Evolutionary conservation across 2,113 vertebrate genomes (phyloP), one percentile per base, ranked within the genome.

Genomic region (Stigmatopora nigra): DNA sequence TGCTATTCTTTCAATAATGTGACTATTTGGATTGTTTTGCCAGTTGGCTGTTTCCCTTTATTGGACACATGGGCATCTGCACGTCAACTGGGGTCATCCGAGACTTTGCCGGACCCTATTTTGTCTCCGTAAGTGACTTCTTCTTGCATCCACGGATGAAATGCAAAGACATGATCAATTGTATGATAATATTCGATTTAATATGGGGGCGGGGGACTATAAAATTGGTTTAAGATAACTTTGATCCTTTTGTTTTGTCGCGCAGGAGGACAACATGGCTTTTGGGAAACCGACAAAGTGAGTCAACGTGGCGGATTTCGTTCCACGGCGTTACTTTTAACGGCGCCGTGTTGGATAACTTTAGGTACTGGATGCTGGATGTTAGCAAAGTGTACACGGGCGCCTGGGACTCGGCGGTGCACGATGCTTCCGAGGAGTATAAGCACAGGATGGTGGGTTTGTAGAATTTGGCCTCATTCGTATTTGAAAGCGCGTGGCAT

Each of bases 231-330:
- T 1, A 31, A 31, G 25, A 31, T 31, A 31, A 31, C 25, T 2
- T 31, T 31, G 25, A 56, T 62, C 1, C 14, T 17, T 7, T 17
- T 38, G 15, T 41, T 61, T 35, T 65, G 63, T 78, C 67, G 65
- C 75, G 69, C 82, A 99, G 97, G 97, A 99, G 76, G 96, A 98
- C 91, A 97, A 96, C 90, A 99, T 99, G 97, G 97, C 95, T 15
- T 99, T 99, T 85, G 97, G 97, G 78, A 94, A 91, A 80, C 97
- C 97, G n/a, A 95, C 94, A 84, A 98, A 97, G 97, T 99, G 87
- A 94, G 94, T 77, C 7, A 16, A 48, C 68, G 1, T 3, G 2
- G 2, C 25, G 4, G 52, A 48, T 1, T 31, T 20, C 10, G 55
- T 14, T 7, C 13, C 11, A 10, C 41, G 58, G 12, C 19, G 15